These are phyloP conservation scores for Adineta ricciae DNA, from an alignment of 2,888 invertebrate genomes.

Conservation along the genomic window DNA sequence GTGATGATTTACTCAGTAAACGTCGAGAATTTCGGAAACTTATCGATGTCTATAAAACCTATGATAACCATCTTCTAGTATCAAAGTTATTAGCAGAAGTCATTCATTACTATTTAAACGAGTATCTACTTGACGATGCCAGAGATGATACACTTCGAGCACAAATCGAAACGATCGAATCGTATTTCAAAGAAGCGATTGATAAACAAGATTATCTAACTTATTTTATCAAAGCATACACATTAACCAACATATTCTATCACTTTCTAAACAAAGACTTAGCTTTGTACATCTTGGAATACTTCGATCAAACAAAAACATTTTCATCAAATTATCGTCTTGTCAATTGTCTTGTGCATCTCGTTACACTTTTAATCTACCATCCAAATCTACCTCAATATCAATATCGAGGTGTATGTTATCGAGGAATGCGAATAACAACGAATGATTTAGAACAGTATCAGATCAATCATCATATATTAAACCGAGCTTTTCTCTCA, in stretches of 20 bases:
- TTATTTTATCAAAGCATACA: background rate
- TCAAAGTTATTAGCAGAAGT: background rate
- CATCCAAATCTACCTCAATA: background rate
- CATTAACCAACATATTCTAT: background rate
- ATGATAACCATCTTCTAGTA: background rate
- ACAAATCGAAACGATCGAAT: background rate
- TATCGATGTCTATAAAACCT: background rate
- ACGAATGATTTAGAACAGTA: background rate
- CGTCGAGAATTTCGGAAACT: background rate
- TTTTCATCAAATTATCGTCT: background rate
- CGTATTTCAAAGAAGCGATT: background rate
- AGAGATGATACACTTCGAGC: background rate
- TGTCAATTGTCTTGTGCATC: background rate
- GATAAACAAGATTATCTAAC: background rate
- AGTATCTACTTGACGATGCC: background rate
- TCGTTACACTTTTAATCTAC: background rate
- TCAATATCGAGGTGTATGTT: background rate
- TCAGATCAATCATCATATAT: background rate
- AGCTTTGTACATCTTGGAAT: background rate
- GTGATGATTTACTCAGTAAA: background rate
- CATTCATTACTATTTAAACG: conserved; percentile 1
- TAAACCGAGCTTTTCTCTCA: background rate
- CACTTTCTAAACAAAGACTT: background rate
- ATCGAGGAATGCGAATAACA: background rate
- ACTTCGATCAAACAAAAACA: background rate